Base-by-base conservation (phyloP, 2,888 invertebrate genomes). In the Meiosimyza platycephala region DNA sequence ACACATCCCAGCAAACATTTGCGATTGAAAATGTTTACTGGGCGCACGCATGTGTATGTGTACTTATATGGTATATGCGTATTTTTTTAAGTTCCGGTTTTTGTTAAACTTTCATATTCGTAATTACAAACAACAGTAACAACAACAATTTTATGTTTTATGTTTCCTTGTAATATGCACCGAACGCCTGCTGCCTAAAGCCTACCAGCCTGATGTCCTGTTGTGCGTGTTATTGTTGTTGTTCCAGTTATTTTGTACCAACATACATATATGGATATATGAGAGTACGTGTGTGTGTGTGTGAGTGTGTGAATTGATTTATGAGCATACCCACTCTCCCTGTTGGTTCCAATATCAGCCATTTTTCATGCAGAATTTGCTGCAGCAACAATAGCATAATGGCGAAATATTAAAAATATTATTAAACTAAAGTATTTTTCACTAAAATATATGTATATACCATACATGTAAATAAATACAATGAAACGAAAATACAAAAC, bases 51-150 rank as follows among this genome's bases (percentile, higher is more conserved):
- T 16, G 47, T 18, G 50, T 16, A 28, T 63, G 68, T 13, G 57
- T 57, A 40, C 28, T 28, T 28, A 28, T 28, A 28, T n/a, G n/a
- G n/a, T n/a, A n/a, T 28, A 4, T 28, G 50, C 22, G 55, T 57
- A 22, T 71, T 65, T 59, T 57, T 68, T 40, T 40, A 40, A 40
- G 40, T 40, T 68, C 55, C 64, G 52, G 62, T 59, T 68, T 71
- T 54, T 66, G 66, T 71, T 73, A 69, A 69, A 65, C 48, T 66
- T 71, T 67, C 71, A 72, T 64, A 64, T 64, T 72, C 64, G 72
- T 72, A 74, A 74, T 74, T 72, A 72, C 40, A 66, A 71, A 66
- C 69, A 59, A 62, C 22, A 60, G 11, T 33, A 28, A 33, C 12
- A 15, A 13, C 15, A 66, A 62, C 51, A 57, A 68, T 51, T n/a